Evolutionary conservation across 1,140 invertebrate genomes (phyloP), one percentile per base, ranked within the genome.

Genomic region (Probaryconus sp.): DNA sequence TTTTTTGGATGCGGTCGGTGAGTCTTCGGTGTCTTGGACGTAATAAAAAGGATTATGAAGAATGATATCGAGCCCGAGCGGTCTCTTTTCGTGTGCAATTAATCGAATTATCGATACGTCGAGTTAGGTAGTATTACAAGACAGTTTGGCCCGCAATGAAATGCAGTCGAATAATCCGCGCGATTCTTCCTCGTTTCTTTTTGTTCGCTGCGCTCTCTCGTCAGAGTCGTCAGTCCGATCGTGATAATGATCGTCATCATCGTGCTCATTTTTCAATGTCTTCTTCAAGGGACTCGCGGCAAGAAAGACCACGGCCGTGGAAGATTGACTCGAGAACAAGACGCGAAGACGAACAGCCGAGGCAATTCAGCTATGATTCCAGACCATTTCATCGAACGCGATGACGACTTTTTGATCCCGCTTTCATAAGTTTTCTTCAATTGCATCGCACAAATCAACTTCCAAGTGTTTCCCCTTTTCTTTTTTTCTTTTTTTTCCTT

Each of bases 191-290:
- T 33, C 17, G 35, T 56, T 35, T 70, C 50, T 74, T 77, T 77
- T 70, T 77, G 47, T 69, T 73, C n/a, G n/a, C n/a, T n/a, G n/a
- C n/a, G 53, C 64, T 53, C 64, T 56, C 70, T 73, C 70, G 75
- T 77, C 60, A 77, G 70, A 73, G 76, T 79, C 78, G 71, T 81
- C 72, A 72, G 70, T 68, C 71, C 72, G 63, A 56, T 71, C 77
- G 81, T 77, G 79, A 81, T 83, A 81, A 80, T 81, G 78, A 82
- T 83, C 81, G 80, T 82, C 80, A 82, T 83, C 76, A 69, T 68
- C 79, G 51, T 79, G 77, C 76, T 82, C 82, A 84, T 84, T 83
- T 81, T 84, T 83, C 82, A 82, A 83, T 76, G 81, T 84, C 81
- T 82, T 81, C 79, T 79, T 83, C 76, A 74, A 72, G n/a, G n/a